Evolutionary conservation across 2,888 invertebrate species (phyloP).

Genomic region (Trachelus tabidus): DNA sequence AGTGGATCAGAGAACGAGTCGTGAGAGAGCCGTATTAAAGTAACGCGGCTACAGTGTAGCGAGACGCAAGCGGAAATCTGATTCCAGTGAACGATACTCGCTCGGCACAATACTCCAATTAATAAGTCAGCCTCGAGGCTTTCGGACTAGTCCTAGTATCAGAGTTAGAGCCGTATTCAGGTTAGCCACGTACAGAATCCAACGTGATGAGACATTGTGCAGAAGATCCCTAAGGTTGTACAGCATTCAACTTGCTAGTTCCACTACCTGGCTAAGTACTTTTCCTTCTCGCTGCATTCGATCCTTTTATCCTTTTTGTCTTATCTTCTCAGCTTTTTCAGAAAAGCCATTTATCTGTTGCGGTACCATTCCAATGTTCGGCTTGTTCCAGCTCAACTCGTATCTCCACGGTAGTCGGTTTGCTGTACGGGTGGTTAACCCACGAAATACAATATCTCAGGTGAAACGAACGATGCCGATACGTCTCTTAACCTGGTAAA

Average conservation of each 20-base stretch:
- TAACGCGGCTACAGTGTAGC: not conserved
- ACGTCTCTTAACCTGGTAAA: no score
- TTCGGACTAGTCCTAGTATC: not conserved
- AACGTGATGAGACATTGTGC: conserved; percentile 27
- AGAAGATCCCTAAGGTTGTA: not conserved
- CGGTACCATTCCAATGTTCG: no score
- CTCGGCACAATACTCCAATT: conserved; percentile 22
- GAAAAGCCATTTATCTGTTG: no score
- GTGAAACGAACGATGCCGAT: no score
- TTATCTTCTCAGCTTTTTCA: no score
- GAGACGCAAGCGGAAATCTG: conserved; percentile 19
- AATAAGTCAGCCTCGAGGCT: conserved; percentile 21
- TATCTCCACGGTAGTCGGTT: not conserved
- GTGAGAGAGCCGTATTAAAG: no score
- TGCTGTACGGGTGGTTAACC: not conserved
- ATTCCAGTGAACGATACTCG: conserved; percentile 29
- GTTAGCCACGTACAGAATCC: conserved; percentile 7
- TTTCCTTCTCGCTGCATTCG: no score
- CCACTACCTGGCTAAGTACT: no score
- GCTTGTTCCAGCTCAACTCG: no score
- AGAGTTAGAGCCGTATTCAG: not conserved
- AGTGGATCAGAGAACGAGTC: not conserved
- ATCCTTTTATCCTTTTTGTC: no score
- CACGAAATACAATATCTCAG: no score
- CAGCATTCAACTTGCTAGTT: no score